Evolutionary conservation across 1,140 invertebrate species (phyloP).

Genomic region (Apolygus lucorum): DNA sequence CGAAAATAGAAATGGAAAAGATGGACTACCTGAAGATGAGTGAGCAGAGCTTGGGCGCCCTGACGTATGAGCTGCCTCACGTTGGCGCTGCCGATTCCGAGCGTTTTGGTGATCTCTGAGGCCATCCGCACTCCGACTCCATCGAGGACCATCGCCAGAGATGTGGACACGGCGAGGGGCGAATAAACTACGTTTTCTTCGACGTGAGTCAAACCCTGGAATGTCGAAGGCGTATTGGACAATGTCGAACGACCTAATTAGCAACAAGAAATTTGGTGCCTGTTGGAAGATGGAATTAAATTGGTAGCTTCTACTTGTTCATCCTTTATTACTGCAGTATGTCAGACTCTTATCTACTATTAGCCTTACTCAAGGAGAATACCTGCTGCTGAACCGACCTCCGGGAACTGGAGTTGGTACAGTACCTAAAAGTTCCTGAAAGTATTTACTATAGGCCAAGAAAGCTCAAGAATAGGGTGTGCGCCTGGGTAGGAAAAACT

Average conservation of each 20-base stretch:
- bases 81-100: constrained; percentile 26
- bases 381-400: too few species aligned
- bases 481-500: too few species aligned
- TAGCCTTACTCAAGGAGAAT: not conserved
- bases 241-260: not conserved
- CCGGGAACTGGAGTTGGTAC: too few species aligned
- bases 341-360: not conserved
- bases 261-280: not conserved
- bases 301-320: too few species aligned
- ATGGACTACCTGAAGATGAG: not conserved
- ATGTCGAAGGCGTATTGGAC: not conserved
- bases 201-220: constrained; percentile 24
- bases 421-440: too few species aligned
- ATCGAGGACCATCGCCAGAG: constrained; percentile 36
- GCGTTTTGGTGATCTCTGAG: constrained; percentile 31
- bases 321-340: too few species aligned
- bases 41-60: not conserved
- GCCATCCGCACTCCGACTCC: constrained; percentile 31
- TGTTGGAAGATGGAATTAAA: not conserved
- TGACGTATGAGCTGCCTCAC: not conserved
- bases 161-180: constrained; percentile 36
- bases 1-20: too few species aligned
- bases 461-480: too few species aligned
- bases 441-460: too few species aligned
- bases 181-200: constrained; percentile 35